A percentile compares a stretch with the other conserved stretches of the same genome.
phyloP scores from a whole-genome alignment of 2,888 invertebrate species.

The Eulithis testata region DNA sequence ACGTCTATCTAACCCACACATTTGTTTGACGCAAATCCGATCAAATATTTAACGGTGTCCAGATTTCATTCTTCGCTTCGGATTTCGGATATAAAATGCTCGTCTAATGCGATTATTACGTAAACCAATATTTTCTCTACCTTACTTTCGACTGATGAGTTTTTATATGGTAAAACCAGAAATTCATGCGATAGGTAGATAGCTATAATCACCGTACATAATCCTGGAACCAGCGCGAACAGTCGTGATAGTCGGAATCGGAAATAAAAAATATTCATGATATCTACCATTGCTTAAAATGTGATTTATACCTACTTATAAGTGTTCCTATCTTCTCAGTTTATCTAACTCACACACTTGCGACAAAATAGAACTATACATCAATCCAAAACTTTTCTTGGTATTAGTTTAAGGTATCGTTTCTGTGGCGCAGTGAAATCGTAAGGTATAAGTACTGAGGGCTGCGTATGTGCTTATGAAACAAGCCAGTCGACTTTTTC shows the following conservation, averaged over 20 bases:
- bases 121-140: slow-evolving; percentile 55
- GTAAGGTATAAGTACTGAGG: background rate
- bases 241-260: too few relatives aligned
- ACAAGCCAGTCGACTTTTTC: slow-evolving; percentile 45
- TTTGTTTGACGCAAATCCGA: slow-evolving; percentile 75
- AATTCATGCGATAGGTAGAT: too few relatives aligned
- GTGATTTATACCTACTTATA: too few relatives aligned
- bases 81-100: slow-evolving; percentile 63
- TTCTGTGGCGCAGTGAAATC: background rate
- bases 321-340: too few relatives aligned
- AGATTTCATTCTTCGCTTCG: slow-evolving; percentile 62
- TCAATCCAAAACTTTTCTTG: too few relatives aligned
- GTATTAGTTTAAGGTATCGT: too few relatives aligned
- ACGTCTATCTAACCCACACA: slow-evolving; percentile 52
- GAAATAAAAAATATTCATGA: too few relatives aligned
- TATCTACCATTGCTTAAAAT: too few relatives aligned
- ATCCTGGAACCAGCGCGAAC: too few relatives aligned
- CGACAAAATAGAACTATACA: too few relatives aligned
- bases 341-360: too few relatives aligned
- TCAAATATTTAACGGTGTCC: slow-evolving; percentile 78
- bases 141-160: slow-evolving; percentile 46
- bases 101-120: slow-evolving; percentile 69
- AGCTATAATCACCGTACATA: too few relatives aligned
- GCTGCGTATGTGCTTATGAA: slow-evolving; percentile 34
- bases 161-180: slow-evolving; percentile 11